These are phyloP conservation scores for Drosophila virilis DNA, from an alignment of 1,140 invertebrate genomes.

Conservation along the genomic window DNA sequence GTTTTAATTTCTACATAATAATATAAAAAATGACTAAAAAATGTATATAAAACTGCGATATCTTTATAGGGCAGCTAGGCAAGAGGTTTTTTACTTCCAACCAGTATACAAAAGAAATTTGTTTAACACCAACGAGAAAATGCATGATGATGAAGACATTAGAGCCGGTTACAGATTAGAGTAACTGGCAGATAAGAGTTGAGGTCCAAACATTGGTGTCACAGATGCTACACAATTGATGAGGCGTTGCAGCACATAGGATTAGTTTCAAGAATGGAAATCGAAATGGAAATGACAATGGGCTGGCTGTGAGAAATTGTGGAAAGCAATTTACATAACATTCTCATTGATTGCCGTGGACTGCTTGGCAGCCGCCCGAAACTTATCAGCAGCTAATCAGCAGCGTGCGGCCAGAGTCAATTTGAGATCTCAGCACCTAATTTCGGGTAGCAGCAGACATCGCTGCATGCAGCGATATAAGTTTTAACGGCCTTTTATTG, in stretches of 20 bases:
- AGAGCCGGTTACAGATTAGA: conserved; percentile 45
- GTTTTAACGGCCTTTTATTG: conserved; percentile 66
- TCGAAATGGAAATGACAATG: neutral
- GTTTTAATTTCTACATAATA: conserved; percentile 68
- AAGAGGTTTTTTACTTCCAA: neutral
- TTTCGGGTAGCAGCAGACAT: conserved; percentile 54
- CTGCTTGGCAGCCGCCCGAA: conserved; percentile 40
- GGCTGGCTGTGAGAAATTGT: neutral
- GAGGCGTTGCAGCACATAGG: conserved; percentile 2
- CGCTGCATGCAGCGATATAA: conserved; percentile 42
- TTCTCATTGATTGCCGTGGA: conserved; percentile 64
- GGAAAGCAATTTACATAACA: conserved; percentile 67
- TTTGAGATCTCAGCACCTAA: conserved; percentile 76
- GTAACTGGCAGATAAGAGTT: conserved; percentile 40
- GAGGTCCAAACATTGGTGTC: conserved; percentile 63
- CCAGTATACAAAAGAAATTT: conserved; percentile 36
- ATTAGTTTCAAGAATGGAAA: conserved; percentile 33
- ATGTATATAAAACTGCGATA: conserved; percentile 51
- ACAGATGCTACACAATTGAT: conserved; percentile 51
- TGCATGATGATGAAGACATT: conserved; percentile 63
- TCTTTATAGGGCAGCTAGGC: conserved; percentile 33
- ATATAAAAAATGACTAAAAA: conserved; percentile 53
- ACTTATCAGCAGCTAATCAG: conserved; percentile 80
- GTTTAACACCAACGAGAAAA: conserved; percentile 26
- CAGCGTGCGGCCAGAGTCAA: conserved; percentile 66